A percentile compares a stretch with the other conserved stretches of the same genome.
Evolutionary conservation across 2,113 vertebrate genomes (phyloP).

Genomic region (Casuarius casuarius): DNA sequence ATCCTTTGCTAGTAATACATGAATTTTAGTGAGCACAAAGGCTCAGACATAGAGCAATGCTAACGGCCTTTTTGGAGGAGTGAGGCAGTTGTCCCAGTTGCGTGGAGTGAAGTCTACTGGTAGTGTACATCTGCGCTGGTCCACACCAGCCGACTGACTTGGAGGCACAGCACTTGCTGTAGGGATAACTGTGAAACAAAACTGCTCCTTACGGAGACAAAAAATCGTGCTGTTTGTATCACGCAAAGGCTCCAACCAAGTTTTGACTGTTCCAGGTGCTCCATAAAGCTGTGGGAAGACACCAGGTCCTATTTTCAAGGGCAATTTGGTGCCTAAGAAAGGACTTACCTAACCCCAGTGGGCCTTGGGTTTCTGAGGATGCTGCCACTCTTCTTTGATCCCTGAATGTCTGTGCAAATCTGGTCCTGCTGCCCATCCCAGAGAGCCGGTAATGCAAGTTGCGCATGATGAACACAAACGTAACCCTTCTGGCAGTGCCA

Average conservation of each 20-base stretch:
- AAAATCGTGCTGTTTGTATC: not conserved
- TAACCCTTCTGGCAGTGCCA: rapidly evolving
- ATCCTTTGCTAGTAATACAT: not conserved
- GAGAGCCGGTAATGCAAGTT: not conserved
- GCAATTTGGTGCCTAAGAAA: not conserved
- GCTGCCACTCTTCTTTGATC: not conserved
- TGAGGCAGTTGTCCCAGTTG: not conserved
- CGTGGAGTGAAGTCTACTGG: no score
- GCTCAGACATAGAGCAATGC: not conserved
- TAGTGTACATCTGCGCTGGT: no score
- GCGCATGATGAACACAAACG: not conserved
- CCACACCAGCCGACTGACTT: no score
- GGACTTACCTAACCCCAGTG: not conserved
- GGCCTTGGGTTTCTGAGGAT: not conserved
- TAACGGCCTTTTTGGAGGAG: not conserved
- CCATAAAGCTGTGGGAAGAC: not conserved
- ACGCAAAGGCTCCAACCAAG: not conserved
- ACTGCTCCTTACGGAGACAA: not conserved
- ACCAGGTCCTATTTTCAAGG: not conserved
- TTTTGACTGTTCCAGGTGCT: not conserved
- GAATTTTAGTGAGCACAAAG: not conserved
- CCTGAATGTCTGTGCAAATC: not conserved
- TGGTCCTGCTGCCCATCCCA: rapidly evolving
- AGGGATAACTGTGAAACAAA: not conserved
- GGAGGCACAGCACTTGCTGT: no score